phyloP scores from a whole-genome alignment of 2,797 vertebrate species.

The Thalassophryne amazonica region DNA sequence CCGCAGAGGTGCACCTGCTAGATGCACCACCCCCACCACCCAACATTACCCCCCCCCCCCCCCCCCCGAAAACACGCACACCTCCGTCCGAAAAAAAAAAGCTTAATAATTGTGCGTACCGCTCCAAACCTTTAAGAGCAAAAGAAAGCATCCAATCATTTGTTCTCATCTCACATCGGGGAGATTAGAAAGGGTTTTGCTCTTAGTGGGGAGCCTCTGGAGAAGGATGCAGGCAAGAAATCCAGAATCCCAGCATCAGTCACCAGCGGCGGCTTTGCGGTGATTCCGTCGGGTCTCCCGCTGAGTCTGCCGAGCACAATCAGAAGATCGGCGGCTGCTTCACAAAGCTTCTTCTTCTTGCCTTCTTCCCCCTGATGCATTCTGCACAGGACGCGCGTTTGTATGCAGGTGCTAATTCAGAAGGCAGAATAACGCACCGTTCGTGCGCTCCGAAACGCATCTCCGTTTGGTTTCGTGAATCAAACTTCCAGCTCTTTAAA shows the following conservation, averaged over 20 bases:
- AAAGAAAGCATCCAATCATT: not conserved
- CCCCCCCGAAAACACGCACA: slow-evolving; percentile 15
- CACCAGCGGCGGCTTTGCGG: slow-evolving; percentile 27
- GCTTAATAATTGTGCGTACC: slow-evolving; percentile 40
- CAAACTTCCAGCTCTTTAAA: not conserved
- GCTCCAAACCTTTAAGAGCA: slow-evolving; percentile 2
- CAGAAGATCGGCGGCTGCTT: slow-evolving; percentile 6
- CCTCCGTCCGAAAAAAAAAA: slow-evolving; percentile 27
- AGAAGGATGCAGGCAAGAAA: slow-evolving; percentile 1
- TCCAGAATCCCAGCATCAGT: slow-evolving; percentile 10
- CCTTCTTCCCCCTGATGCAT: too few relatives aligned
- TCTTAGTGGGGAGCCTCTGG: slow-evolving; percentile 6
- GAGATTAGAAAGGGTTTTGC: slow-evolving; percentile 13
- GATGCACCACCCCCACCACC: slow-evolving; percentile 11
- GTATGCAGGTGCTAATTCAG: not conserved
- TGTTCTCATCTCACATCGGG: not conserved
- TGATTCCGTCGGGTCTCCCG: slow-evolving; percentile 37
- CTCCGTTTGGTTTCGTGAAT: not conserved
- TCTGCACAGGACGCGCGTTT: slow-evolving; percentile 7
- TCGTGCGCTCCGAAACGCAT: slow-evolving; percentile 14
- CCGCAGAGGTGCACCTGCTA: slow-evolving; percentile 40
- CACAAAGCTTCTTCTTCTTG: slow-evolving; percentile 14
- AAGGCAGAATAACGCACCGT: slow-evolving; percentile 8
- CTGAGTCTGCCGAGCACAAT: slow-evolving; percentile 32
- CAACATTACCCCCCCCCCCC: not conserved